Base-by-base conservation (phyloP, 1,140 invertebrate genomes). In the Zaprionus lachaisei region DNA sequence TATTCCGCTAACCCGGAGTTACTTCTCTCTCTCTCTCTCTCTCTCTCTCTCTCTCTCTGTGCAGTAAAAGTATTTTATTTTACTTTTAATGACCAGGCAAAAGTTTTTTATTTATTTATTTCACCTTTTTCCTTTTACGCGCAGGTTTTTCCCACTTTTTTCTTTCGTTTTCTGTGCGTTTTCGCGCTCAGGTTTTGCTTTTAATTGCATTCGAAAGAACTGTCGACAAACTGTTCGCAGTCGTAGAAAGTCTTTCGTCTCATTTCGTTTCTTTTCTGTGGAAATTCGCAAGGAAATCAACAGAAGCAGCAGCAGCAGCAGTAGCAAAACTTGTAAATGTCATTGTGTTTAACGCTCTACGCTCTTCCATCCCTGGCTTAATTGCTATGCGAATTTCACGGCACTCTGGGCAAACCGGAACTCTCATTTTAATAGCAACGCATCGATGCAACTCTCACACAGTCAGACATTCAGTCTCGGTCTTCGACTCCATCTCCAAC, bases 201-300 rank as follows among this genome's bases (percentile, higher is more conserved):
- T 83, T 83, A 83, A 79, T 83, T 83, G 68, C 81, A 70, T 38
- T 72, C 64, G 54, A 47, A 20, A 64, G 73, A 65, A 73, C 51
- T 28, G 44, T n/a, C 49, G 47, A 67, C 41, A 47, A 47, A 17
- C 41, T 47, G 44, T 63, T 63, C 11, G 28, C 63, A 51, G 60
- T 49, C 15, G 82, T 85, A 81, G 82, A 84, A 84, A 84, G 82
- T 85, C 82, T 84, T 78, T 69, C 72, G 44, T 85, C 84, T 81
- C 70, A 71, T 85, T 84, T 81, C 66, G 49, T 85, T 84, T 85
- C 74, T 78, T 85, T 84, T 81, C 74, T 78, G 31, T 84, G 81
- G 71, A 84, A 84, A 65, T 68, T 72, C 44, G 58, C 76, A 68
- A 73, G 64, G 54, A 83, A 83, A 81, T 57, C 77, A 57, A 38